Base-by-base conservation (phyloP, 1,140 invertebrate genomes). In the Heliconius hermathena region DNA sequence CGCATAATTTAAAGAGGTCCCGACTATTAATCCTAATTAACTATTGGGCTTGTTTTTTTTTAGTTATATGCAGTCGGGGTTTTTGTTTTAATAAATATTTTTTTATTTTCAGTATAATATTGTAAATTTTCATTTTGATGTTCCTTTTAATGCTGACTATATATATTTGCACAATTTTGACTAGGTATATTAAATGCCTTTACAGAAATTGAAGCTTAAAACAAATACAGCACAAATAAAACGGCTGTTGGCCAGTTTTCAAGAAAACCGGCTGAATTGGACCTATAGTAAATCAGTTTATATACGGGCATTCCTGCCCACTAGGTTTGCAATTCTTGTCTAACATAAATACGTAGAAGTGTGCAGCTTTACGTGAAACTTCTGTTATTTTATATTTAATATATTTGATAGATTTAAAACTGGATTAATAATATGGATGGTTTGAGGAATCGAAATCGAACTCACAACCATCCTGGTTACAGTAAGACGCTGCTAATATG, bases 271-370 rank as follows among this genome's bases (percentile, higher is more conserved):
- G 73, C 76, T 81, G 76, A 81, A 71, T 74, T 77, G 80, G 76
- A 75, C 76, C 72, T 77, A 41, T 70, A 74, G 73, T 78, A 81
- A 81, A 81, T 81, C 80, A 78, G 80, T 71, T 81, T 81, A 74
- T 75, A 49, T 81, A 77, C 72, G 41, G 60, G 76, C 71, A 73
- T 78, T 81, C 80, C 60, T 81, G 46, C 38, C 76, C 73, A 81
- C 75, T 81, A 77, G 41, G 79, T 71, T 74, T 77, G 75, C 76
- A 81, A 77, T 81, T 71, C 75, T 57, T 29, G 72, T 41, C 79
- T 74, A 74, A 81, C 75, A 60, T 77, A 81, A 77, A 74, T 71
- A 73, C 49, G 38, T 73, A 73, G 38, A 9, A 5, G 71, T 66
- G 20, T 78, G 33, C 76, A 73, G 49, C 46, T 26, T 66, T 66